Base-by-base conservation (phyloP, 1,140 invertebrate genomes). In the Tribolium madens region DNA sequence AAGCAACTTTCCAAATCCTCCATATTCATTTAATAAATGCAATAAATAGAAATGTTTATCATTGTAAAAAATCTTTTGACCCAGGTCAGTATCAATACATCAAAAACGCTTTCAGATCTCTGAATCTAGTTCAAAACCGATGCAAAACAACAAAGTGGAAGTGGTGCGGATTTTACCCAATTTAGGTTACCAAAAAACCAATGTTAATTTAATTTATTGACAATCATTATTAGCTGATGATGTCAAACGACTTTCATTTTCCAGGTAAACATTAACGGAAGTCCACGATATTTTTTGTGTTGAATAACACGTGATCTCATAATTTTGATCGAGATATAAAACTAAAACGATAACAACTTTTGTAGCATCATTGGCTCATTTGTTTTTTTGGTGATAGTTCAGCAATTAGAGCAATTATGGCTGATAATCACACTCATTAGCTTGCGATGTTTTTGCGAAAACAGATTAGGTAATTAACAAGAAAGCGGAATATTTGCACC, bases 191-290 rank as follows among this genome's bases (percentile, higher is more conserved):
- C 57, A 31, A 64, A 64, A 64, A 64, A 64, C 57, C 10, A 21
- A 60, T 60, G 53, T 10, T 64, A 64, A 64, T 64, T 64, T 64
- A 64, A 64, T 64, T 64, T 64, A 64, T 64, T 64, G 57, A 64
- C 57, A 33, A 64, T 64, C 26, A 64, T 64, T 64, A 64, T 64
- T 64, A 64, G 57, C 57, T 64, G 57, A 64, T 64, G 57, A 64
- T 64, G 57, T 64, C 57, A 64, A 64, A 64, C 57, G 57, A 64
- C 57, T 64, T 64, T 64, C 57, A 64, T 64, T 64, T 64, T 64
- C 26, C 57, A 64, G 57, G 57, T 64, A 64, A 64, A 64, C 57
- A 64, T 64, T 36, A 64, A 64, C 57, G 57, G 57, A 64, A 64
- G 57, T 64, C 26, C 36, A n/a, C 21, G 15, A 64, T 64, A 26